These are phyloP conservation scores for Cryptus viduatorius DNA, from an alignment of 2,888 invertebrate genomes.

Conservation along the genomic window DNA sequence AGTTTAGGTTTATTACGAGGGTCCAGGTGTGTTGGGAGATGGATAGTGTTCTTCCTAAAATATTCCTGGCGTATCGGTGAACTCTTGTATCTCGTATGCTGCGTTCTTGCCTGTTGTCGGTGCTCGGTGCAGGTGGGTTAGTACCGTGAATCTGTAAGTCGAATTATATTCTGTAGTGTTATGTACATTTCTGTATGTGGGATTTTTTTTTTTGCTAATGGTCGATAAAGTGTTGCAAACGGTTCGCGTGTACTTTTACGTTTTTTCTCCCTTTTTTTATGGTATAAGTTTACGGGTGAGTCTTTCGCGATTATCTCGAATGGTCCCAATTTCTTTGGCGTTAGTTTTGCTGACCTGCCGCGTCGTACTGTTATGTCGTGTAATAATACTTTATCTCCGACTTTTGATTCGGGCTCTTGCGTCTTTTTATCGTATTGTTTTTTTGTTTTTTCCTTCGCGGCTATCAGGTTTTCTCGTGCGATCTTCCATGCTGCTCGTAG, in stretches of 20 bases:
- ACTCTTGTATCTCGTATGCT: neutral
- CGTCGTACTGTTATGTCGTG: neutral
- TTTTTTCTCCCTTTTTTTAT: neutral
- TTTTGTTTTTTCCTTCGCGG: conserved; percentile 16
- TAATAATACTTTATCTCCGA: conserved; percentile 29
- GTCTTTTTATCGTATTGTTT: conserved; percentile 7
- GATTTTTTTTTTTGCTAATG: neutral
- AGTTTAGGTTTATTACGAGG: neutral
- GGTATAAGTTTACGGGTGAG: neutral
- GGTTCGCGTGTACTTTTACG: neutral
- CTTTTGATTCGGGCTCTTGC: neutral
- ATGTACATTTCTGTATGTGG: neutral
- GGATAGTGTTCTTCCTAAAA: conserved; percentile 2
- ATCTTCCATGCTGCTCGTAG: conserved; percentile 25
- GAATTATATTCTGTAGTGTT: neutral
- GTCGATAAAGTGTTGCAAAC: neutral
- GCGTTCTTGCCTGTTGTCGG: neutral
- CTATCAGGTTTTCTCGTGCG: conserved; percentile 1
- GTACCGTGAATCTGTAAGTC: neutral
- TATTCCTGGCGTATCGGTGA: neutral
- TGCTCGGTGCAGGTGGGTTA: neutral
- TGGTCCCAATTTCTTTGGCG: conserved; percentile 29
- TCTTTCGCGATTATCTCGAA: neutral
- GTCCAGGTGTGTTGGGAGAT: neutral
- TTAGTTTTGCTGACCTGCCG: conserved; percentile 31